Conservation (phyloP, 2,113 vertebrate genomes). For the Cynopterus brachyotis region DNA sequence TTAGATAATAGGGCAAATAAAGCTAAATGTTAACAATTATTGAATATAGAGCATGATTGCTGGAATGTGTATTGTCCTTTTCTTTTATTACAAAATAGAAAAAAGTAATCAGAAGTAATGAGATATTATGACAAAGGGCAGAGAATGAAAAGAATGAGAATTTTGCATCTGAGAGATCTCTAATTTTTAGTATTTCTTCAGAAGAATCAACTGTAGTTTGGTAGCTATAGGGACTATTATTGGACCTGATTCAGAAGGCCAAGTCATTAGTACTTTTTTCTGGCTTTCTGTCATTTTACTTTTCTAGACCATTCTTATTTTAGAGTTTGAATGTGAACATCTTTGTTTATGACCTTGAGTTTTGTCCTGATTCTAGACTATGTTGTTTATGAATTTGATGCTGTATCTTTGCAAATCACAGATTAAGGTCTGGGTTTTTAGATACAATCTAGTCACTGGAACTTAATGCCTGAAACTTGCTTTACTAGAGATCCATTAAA, state of each 20-base stretch:
- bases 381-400: not conserved
- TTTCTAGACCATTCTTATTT: not conserved
- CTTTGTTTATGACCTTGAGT: not conserved
- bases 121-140: not conserved
- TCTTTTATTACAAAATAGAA: not conserved
- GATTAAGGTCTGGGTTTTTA: not conserved
- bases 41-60: not conserved
- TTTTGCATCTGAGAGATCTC: not conserved
- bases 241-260: not conserved
- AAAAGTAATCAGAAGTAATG: not conserved
- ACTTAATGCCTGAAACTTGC: not conserved
- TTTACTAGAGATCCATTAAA: not conserved
- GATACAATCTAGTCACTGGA: not conserved
- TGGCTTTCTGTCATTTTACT: not conserved
- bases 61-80: not conserved
- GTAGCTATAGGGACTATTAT: not conserved
- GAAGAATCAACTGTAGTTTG: not conserved
- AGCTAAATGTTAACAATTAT: not conserved
- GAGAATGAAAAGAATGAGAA: not conserved
- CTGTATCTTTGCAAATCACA: not conserved
- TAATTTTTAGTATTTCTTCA: not conserved
- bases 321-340: not conserved
- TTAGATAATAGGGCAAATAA: not conserved
- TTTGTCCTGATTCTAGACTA: not conserved
- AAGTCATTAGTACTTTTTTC: not conserved